Evolutionary conservation across 1,140 invertebrate species (phyloP).

Genomic region (Triops longicaudatus): DNA sequence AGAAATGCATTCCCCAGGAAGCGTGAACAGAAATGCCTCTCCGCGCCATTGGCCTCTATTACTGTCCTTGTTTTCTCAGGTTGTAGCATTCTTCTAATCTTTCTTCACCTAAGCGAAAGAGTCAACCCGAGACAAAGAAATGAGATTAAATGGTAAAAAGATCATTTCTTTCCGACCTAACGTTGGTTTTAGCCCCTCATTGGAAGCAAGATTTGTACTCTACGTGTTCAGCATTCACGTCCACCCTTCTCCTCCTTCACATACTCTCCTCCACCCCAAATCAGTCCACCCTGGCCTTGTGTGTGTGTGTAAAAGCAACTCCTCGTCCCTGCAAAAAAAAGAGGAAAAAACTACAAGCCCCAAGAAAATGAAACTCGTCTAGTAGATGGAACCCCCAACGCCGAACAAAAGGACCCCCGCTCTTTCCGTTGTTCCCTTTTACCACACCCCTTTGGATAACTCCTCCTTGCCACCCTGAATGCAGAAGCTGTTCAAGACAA

Average conservation of each 20-base stretch:
- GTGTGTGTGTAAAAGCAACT: background rate
- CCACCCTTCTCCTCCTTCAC: background rate
- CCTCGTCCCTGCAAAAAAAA: background rate
- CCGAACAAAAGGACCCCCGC: background rate
- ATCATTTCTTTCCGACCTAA: background rate
- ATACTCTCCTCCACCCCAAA: background rate
- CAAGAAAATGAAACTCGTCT: conserved; percentile 8
- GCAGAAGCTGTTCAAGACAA: background rate
- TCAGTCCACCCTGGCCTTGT: background rate
- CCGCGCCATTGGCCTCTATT: background rate
- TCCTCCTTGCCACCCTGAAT: background rate
- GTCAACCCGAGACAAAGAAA: background rate
- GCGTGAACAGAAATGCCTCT: background rate
- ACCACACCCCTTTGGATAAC: background rate
- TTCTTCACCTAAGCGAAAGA: background rate
- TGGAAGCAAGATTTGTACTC: background rate
- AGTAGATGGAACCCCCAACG: background rate
- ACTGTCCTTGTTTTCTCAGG: background rate
- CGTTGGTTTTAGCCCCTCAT: background rate
- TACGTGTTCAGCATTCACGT: background rate
- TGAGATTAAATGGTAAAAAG: background rate
- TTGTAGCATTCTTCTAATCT: background rate
- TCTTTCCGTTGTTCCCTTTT: background rate
- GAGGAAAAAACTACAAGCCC: background rate
- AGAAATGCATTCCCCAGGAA: background rate